These are phyloP conservation scores for Pogonus chalceus DNA, from an alignment of 1,140 invertebrate genomes.

Conservation along the genomic window DNA sequence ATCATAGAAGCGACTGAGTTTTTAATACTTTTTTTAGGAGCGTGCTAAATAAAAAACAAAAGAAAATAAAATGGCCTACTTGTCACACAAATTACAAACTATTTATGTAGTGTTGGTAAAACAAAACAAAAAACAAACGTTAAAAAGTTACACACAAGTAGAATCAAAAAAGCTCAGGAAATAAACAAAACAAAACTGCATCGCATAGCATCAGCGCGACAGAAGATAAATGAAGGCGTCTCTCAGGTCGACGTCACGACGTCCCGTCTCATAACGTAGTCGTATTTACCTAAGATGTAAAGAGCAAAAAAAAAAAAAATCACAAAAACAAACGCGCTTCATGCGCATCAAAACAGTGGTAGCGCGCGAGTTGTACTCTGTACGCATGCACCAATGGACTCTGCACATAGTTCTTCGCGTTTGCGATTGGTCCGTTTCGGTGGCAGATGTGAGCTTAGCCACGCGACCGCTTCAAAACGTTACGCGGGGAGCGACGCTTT, in stretches of 20 bases:
- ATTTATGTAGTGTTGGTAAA: too few relatives aligned
- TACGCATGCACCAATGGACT: not conserved
- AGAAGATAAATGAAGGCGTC: conserved; percentile 3
- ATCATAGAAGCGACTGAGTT: too few relatives aligned
- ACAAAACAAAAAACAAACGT: too few relatives aligned
- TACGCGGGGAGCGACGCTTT: not conserved
- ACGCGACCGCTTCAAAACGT: not conserved
- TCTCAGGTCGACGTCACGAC: not conserved
- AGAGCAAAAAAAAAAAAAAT: not conserved
- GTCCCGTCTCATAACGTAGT: not conserved
- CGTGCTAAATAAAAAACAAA: too few relatives aligned
- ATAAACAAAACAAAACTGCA: not conserved
- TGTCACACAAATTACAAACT: too few relatives aligned
- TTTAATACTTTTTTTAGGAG: too few relatives aligned
- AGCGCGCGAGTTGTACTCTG: too few relatives aligned
- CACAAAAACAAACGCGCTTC: not conserved
- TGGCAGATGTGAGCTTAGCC: not conserved
- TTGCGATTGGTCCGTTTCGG: not conserved
- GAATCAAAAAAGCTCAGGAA: too few relatives aligned
- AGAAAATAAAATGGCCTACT: too few relatives aligned
- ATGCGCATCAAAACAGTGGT: not conserved
- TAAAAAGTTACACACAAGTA: too few relatives aligned
- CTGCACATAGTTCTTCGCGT: not conserved
- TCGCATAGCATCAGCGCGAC: not conserved
- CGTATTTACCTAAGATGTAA: not conserved